phyloP scores from a whole-genome alignment of 2,888 invertebrate species.

The Eupithecia vulgata region DNA sequence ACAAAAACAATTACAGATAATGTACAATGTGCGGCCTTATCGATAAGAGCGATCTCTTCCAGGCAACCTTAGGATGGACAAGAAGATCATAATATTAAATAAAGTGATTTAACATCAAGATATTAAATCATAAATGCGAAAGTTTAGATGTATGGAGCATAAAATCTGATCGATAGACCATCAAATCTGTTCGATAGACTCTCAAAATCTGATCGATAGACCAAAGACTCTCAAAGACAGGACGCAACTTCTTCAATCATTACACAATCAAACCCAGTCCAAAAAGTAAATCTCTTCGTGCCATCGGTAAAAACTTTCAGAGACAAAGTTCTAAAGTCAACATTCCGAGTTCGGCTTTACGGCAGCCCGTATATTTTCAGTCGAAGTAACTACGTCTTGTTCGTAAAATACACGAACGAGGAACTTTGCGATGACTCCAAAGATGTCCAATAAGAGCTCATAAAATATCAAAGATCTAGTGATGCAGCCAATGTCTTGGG shows the following conservation, averaged over 20 bases:
- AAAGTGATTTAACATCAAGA: no score
- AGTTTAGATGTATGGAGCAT: no score
- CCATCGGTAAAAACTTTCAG: constrained; percentile 17
- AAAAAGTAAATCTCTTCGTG: constrained; percentile 13
- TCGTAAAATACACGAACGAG: neutral
- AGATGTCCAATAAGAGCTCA: neutral
- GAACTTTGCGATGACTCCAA: neutral
- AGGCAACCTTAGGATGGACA: no score
- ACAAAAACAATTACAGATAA: no score
- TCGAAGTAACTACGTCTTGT: constrained; percentile 13
- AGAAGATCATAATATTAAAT: no score
- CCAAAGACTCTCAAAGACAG: neutral
- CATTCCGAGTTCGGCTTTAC: constrained; percentile 14
- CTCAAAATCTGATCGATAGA: neutral
- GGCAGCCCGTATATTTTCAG: constrained; percentile 18
- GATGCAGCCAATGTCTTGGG: no score
- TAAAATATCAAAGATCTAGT: no score
- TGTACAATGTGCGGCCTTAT: no score
- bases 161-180: no score
- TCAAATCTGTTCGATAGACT: no score
- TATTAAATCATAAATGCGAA: no score
- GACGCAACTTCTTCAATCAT: constrained; percentile 9
- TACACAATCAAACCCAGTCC: constrained; percentile 14
- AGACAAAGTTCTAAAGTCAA: constrained; percentile 24
- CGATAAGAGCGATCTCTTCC: no score